phyloP scores from a whole-genome alignment of 1,140 invertebrate species.

The Contarinia nasturtii region DNA sequence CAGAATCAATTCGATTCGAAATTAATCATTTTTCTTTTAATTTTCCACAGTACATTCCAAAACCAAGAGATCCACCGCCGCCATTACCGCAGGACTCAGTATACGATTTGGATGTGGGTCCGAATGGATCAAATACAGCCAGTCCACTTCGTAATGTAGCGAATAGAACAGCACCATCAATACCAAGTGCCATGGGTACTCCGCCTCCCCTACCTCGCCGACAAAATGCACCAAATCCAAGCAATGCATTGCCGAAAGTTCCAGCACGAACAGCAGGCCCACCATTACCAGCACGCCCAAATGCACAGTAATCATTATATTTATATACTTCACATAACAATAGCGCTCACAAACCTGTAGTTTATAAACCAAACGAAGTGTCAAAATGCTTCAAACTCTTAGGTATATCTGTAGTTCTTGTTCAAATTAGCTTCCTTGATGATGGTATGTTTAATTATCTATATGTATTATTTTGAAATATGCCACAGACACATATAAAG shows the following conservation, averaged over 20 bases:
- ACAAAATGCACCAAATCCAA: constrained; percentile 6
- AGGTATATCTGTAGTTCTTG: too few relatives aligned
- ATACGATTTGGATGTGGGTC: constrained; percentile 5
- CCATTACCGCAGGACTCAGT: constrained; percentile 13
- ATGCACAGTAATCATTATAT: constrained; percentile 2
- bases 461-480: too few relatives aligned
- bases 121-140: constrained; percentile 19
- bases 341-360: too few relatives aligned
- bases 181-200: constrained; percentile 30
- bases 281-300: constrained; percentile 45
- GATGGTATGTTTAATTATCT: too few relatives aligned
- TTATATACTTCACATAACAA: too few relatives aligned
- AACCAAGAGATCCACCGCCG: constrained; percentile 23
- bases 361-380: too few relatives aligned
- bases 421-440: too few relatives aligned
- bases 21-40: not conserved
- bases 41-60: constrained; percentile 14
- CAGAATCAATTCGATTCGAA: not conserved
- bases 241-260: constrained; percentile 34
- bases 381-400: too few relatives aligned
- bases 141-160: constrained; percentile 21
- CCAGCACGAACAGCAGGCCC: constrained; percentile 43
- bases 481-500: too few relatives aligned
- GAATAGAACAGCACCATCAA: constrained; percentile 31
- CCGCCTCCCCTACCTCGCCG: constrained; percentile 33